Percentiles rank a stretch among this genome's conserved stretches.
Conservation (phyloP, 2,888 invertebrate species). For the Napeogenes inachia region DNA sequence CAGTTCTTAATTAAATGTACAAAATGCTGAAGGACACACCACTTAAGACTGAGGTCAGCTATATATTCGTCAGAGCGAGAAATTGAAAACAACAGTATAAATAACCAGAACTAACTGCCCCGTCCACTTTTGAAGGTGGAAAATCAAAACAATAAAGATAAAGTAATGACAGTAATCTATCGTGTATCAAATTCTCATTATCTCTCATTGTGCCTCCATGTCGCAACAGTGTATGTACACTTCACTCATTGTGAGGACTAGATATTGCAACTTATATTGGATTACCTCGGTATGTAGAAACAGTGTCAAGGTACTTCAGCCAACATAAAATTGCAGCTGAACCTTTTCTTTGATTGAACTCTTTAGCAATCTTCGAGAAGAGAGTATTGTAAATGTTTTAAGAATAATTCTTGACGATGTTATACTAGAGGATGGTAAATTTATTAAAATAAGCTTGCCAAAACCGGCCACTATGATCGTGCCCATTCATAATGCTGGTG, state of each 20-base stretch:
- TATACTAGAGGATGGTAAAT: no score
- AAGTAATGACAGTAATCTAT: neutral
- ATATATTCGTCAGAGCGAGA: constrained; percentile 34
- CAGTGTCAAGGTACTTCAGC: constrained; percentile 53
- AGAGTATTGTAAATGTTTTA: no score
- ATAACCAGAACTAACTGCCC: constrained; percentile 23
- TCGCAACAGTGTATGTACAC: constrained; percentile 28
- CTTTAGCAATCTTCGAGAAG: no score
- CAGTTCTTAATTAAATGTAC: constrained; percentile 19
- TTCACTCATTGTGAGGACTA: constrained; percentile 48
- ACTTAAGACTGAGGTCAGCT: constrained; percentile 25
- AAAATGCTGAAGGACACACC: constrained; percentile 25
- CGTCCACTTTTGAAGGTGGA: no score
- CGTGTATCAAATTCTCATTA: neutral
- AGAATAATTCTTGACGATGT: no score
- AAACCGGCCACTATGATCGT: constrained; percentile 32
- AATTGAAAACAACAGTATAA: constrained; percentile 35
- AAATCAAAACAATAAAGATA: neutral
- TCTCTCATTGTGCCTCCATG: constrained; percentile 17
- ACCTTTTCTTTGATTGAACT: neutral
- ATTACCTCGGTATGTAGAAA: constrained; percentile 51
- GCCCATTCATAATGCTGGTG: constrained; percentile 47
- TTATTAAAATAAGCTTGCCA: neutral
- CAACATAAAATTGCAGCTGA: constrained; percentile 37
- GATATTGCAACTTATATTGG: constrained; percentile 53